Conservation (phyloP, 2,888 invertebrate genomes). For the Torymus texanus region DNA sequence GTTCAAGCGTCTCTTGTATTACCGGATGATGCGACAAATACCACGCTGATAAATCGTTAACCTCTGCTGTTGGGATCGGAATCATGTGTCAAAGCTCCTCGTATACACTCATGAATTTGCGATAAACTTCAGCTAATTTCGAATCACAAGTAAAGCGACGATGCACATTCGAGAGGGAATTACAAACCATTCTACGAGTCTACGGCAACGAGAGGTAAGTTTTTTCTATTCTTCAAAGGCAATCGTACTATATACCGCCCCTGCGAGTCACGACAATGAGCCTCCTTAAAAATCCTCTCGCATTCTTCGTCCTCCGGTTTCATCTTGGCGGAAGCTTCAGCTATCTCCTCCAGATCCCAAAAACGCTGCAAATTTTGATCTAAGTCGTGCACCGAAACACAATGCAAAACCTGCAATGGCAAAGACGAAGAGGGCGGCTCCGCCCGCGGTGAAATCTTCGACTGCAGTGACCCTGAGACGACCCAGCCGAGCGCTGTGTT, state of each 20-base stretch:
- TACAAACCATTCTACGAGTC: slow-evolving; percentile 27
- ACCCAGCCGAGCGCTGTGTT: neutral
- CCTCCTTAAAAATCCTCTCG: neutral
- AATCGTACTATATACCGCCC: neutral
- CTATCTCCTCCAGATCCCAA: neutral
- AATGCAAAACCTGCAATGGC: neutral
- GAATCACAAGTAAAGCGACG: neutral
- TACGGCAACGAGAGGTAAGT: slow-evolving; percentile 8
- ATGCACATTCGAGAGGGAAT: slow-evolving; percentile 6
- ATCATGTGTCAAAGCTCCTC: slow-evolving; percentile 46
- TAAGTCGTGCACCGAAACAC: neutral
- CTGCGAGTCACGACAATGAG: neutral
- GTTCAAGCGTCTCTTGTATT: neutral
- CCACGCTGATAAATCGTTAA: slow-evolving; percentile 13
- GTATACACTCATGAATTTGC: slow-evolving; percentile 35
- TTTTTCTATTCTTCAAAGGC: neutral
- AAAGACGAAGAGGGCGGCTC: neutral
- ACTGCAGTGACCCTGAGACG: neutral
- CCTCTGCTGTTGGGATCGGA: neutral
- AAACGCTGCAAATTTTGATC: neutral
- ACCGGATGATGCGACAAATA: slow-evolving; percentile 47
- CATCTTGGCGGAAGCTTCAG: neutral
- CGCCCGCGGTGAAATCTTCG: neutral
- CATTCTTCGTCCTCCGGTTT: neutral
- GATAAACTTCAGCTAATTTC: neutral